Evolutionary conservation across 2,888 invertebrate species (phyloP).

Genomic region (Erebia palarica): DNA sequence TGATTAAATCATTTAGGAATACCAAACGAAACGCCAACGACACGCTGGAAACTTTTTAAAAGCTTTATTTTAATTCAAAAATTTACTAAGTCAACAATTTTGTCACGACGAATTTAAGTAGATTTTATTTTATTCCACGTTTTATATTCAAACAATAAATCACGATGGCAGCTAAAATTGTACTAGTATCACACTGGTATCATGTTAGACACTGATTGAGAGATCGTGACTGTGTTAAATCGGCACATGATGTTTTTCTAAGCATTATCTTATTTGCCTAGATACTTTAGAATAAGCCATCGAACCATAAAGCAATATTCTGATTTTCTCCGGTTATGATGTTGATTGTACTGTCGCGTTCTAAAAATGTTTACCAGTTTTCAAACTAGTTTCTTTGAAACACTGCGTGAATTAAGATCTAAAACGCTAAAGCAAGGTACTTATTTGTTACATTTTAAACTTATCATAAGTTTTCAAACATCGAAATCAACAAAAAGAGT

Average conservation of each 20-base stretch:
- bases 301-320: background rate
- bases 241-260: background rate
- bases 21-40: too few relatives aligned
- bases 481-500: too few relatives aligned
- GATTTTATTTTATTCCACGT: background rate
- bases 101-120: background rate
- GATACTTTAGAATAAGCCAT: constrained; percentile 9
- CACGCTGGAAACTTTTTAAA: too few relatives aligned
- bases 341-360: background rate
- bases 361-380: too few relatives aligned
- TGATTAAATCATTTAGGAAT: too few relatives aligned
- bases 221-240: constrained; percentile 9
- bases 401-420: too few relatives aligned
- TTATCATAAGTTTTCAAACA: too few relatives aligned
- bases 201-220: background rate
- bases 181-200: background rate
- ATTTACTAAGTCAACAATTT: background rate
- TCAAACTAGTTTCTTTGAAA: too few relatives aligned
- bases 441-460: too few relatives aligned
- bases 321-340: background rate
- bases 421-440: too few relatives aligned
- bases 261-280: constrained; percentile 10
- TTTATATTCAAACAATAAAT: constrained; percentile 1
- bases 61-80: too few relatives aligned
- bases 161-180: background rate